Base-by-base conservation (phyloP, 2,113 vertebrate genomes). In the Herpetotheres cachinnans region DNA sequence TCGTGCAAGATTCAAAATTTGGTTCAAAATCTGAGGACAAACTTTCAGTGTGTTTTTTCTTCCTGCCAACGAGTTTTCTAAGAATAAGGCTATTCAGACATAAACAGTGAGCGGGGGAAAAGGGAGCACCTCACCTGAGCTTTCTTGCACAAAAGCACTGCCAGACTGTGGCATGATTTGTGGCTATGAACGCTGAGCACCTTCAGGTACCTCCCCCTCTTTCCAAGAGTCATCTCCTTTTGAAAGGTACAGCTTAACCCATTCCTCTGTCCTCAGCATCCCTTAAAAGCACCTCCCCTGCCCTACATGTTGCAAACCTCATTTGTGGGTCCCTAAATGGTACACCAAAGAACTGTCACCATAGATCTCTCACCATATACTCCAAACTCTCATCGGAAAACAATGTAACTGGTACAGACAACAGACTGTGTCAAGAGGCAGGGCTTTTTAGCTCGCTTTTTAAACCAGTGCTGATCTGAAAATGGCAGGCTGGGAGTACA, bases 191-290 rank as follows among this genome's bases (percentile, higher is more conserved):
- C n/a, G n/a, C 46, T 27, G 11, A 94, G 17, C 67, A 58, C 18
- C 7, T 80, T 25, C 0, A 0, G 5, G 54, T 22, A 62, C 16
- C 8, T 21, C 4, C 3, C 3, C 6, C 24, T 40, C 44, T 61
- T 72, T 40, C n/a, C 34, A 54, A 19, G 20, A 69, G n/a, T 7
- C 32, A 62, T 54, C 34, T 66, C 11, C 25, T 49, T 40, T 27
- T 29, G 19, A 55, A 78, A 89, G 38, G 32, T 9, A 55, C 32
- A 47, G 8, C 16, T 87, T 72, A 89, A 89, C 7, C 13, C 36
- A 62, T 42, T 63, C 17, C 32, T 62, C 38, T 59, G 18, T 74
- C 56, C 30, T 71, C 69, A 74, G 69, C 38, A 74, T 21, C 25
- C 42, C 59, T 42, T 50, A 8, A 14, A 62, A 86, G 42, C 27